phyloP scores from a whole-genome alignment of 2,113 vertebrate species.

The Phrynosoma blainvillii region DNA sequence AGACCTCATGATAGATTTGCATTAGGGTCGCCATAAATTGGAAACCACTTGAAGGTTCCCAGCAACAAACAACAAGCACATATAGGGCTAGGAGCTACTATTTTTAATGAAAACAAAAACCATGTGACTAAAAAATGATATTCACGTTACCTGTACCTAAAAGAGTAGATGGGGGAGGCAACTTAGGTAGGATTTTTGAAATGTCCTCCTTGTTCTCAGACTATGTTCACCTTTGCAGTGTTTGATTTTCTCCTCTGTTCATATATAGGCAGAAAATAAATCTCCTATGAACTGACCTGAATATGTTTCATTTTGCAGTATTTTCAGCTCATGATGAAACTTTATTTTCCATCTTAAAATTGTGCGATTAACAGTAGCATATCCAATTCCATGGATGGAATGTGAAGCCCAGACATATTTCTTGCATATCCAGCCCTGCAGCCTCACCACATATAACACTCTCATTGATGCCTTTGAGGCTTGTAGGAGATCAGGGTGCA shows the following conservation, averaged over 20 bases:
- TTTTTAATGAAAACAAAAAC: not conserved
- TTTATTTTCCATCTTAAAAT: constrained; percentile 37
- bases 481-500: not conserved
- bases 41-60: too few relatives aligned
- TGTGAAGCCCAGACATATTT: constrained; percentile 31
- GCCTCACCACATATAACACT: not conserved
- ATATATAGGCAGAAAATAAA: constrained; percentile 20
- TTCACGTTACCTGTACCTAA: not conserved
- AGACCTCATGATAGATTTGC: too few relatives aligned
- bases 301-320: not conserved
- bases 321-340: constrained; percentile 26
- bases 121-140: not conserved
- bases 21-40: too few relatives aligned
- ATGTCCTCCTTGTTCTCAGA: not conserved
- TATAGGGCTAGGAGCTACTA: too few relatives aligned
- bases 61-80: too few relatives aligned
- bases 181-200: not conserved
- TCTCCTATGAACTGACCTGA: constrained; percentile 16
- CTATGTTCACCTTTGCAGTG: not conserved
- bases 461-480: constrained; percentile 19
- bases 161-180: not conserved
- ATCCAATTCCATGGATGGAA: constrained; percentile 30
- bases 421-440: not conserved
- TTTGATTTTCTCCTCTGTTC: constrained; percentile 11
- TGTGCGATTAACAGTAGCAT: not conserved